Base-by-base conservation (phyloP, 1,140 invertebrate species). In the Odontomachus brunneus region DNA sequence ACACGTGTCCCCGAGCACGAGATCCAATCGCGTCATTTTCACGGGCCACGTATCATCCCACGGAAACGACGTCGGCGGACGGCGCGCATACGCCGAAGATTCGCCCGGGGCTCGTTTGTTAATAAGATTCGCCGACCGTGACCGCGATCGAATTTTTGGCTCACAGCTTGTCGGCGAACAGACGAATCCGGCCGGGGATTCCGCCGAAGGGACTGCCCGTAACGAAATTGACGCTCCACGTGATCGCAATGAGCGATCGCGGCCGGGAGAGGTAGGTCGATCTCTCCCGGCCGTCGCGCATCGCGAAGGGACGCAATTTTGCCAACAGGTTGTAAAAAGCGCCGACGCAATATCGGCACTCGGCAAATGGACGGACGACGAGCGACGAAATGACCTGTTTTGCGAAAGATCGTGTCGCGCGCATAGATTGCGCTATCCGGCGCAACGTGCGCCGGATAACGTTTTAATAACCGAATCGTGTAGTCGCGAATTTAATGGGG, bases 21-120 rank as follows among this genome's bases (percentile, higher is more conserved):
- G n/a, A 84, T 84, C 72, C 51, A 84, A 74, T 85, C 83, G 83
- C 49, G 65, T 65, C 69, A 59, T 76, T 76, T 69, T 59, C 82
- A 69, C 82, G 48, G 65, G 24, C 59, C 19, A 69, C 78, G 74
- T 69, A 66, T 84, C 49, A 80, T 63, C 65, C 49, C 24, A 33
- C 12, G 59, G 59, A 80, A 84, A 71, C 62, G 51, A 71, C n/a
- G n/a, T n/a, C n/a, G n/a, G n/a, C n/a, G n/a, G n/a, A n/a, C 66
- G 63, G 63, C 48, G 0, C 33, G 22, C 19, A 26, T n/a, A 26
- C 75, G 65, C 33, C 48, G 11, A 48, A 55, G 55, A 48, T 1
- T 44, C 63, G 63, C 75, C 24, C 17, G 49, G 75, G 75, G 75
- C 75, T 69, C 65, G 75, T 78, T 78, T 69, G 75, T 80, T 78